phyloP scores from a whole-genome alignment of 2,113 vertebrate species.

The Nycticorax nycticorax region DNA sequence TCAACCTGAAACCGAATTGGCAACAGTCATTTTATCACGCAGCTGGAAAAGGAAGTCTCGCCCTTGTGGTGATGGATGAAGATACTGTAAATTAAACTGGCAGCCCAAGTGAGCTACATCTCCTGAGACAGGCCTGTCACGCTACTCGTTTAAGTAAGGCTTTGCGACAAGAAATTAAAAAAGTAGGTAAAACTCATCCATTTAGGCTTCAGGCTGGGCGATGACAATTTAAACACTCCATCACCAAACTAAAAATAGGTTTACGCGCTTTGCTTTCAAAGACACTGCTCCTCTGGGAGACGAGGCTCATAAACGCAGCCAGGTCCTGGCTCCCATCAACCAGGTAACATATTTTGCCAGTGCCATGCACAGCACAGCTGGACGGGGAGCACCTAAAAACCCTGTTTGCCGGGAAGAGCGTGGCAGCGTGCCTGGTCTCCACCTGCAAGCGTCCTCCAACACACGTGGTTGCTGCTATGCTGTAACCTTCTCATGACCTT shows the following conservation, averaged over 20 bases:
- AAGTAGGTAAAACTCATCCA: not conserved
- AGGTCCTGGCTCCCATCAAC: not conserved
- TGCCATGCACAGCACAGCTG: fast-evolving
- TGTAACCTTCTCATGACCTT: not conserved
- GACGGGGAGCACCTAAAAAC: not conserved
- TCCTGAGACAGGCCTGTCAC: not conserved
- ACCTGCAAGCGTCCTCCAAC: not conserved
- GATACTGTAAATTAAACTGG: not conserved
- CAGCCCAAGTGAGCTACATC: not conserved
- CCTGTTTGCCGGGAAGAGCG: fast-evolving
- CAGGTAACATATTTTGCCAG: not conserved
- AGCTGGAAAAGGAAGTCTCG: not conserved
- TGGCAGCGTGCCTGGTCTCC: not conserved
- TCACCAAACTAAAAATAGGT: not conserved
- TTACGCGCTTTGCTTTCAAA: not conserved
- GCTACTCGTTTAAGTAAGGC: not conserved
- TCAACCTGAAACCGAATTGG: not conserved
- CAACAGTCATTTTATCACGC: not conserved
- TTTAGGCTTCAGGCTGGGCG: not conserved
- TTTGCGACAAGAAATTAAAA: not conserved
- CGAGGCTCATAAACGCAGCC: not conserved
- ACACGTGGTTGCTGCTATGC: fast-evolving
- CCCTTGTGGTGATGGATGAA: not conserved
- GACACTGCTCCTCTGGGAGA: not conserved
- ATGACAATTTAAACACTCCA: not conserved